Conservation (phyloP, 2,113 vertebrate species). For the Colossoma macropomum region DNA sequence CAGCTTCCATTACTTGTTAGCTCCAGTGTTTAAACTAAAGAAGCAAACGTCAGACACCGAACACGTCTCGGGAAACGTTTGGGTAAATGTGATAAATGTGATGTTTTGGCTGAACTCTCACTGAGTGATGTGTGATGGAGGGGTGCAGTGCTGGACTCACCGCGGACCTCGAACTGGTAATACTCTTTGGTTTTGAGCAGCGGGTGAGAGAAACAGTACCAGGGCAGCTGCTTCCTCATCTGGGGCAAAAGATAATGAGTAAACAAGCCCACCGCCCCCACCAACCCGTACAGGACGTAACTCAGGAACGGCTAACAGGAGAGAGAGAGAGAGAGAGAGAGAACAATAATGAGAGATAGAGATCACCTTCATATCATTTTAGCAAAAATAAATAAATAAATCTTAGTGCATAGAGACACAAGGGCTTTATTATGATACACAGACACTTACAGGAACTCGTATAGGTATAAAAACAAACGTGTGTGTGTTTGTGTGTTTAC, state of each 20-base stretch:
- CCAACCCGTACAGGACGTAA: slow-evolving; percentile 90
- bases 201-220: slow-evolving; percentile 97
- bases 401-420: no score
- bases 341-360: neutral
- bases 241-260: slow-evolving; percentile 97
- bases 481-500: slow-evolving; percentile 67
- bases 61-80: no score
- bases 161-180: slow-evolving; percentile 96
- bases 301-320: slow-evolving; percentile 90
- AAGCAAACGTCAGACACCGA: no score
- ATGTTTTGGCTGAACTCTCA: no score
- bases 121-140: neutral
- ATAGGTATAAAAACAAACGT: neutral
- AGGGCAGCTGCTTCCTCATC: slow-evolving; percentile 94
- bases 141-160: slow-evolving; percentile 73
- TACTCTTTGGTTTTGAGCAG: slow-evolving; percentile 96
- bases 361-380: no score
- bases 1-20: no score
- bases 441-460: neutral
- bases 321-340: slow-evolving; percentile 33
- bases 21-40: no score
- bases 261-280: slow-evolving; percentile 88
- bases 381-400: no score
- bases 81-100: neutral
- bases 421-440: no score